A percentile compares a stretch with the other conserved stretches of the same genome.
phyloP scores from a whole-genome alignment of 2,797 vertebrate species.

The Melanotaenia boesemani region DNA sequence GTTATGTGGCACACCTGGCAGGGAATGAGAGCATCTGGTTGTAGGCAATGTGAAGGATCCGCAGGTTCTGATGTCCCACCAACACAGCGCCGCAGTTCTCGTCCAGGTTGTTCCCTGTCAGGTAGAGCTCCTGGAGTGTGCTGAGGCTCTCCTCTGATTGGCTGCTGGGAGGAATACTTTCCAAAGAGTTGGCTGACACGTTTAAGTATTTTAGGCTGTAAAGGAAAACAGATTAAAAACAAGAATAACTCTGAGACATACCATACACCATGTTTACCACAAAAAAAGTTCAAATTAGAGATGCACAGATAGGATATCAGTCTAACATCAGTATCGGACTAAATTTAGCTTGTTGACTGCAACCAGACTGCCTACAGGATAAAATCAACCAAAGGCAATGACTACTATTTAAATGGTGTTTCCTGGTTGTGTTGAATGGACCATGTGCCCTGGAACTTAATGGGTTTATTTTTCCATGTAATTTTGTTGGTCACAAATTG shows the following conservation, averaged over 20 bases:
- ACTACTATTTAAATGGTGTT: neutral
- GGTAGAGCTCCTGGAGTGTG: constrained; percentile 93
- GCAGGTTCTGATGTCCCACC: constrained; percentile 89
- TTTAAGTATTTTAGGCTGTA: constrained; percentile 94
- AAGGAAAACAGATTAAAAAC: constrained; percentile 36
- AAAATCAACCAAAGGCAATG: neutral
- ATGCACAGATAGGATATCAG: neutral
- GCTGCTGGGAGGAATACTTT: constrained; percentile 88
- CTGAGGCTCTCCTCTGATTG: constrained; percentile 92
- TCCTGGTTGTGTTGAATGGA: neutral
- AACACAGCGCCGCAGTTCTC: constrained; percentile 91
- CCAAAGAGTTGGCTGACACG: constrained; percentile 92
- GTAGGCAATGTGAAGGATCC: constrained; percentile 93
- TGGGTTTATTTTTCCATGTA: neutral
- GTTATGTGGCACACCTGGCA: constrained; percentile 86
- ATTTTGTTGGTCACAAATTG: neutral
- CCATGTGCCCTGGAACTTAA: neutral
- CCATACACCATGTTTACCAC: neutral
- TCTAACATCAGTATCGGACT: no score
- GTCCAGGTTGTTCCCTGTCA: constrained; percentile 91
- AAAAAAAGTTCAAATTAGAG: neutral
- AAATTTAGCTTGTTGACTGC: no score
- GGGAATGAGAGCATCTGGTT: constrained; percentile 94
- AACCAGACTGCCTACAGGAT: neutral
- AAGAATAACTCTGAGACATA: neutral